Conservation (phyloP, 2,888 invertebrate species). For the Cyclophora albipunctata region DNA sequence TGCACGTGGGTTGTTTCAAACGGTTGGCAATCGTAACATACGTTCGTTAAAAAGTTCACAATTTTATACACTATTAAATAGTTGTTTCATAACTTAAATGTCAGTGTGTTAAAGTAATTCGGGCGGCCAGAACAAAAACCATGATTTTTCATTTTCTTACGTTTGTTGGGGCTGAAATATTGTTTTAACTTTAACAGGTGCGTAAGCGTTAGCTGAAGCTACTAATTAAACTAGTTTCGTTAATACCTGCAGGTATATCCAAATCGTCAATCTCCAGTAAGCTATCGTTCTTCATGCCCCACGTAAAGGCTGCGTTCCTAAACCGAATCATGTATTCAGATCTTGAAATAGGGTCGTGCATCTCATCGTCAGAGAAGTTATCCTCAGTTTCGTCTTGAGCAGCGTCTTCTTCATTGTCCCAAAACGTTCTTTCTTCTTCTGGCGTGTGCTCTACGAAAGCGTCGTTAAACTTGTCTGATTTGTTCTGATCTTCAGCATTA, state of each 20-base stretch:
- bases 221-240: background rate
- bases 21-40: no score
- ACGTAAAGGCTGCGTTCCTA: conserved; percentile 63
- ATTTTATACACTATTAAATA: no score
- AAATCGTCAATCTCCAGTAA: conserved; percentile 57
- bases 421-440: conserved; percentile 14
- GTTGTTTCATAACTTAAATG: no score
- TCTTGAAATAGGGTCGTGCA: conserved; percentile 21
- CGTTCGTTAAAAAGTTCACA: no score
- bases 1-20: no score
- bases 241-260: conserved; percentile 53
- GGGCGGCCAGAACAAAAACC: no score
- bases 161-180: no score
- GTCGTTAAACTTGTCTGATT: conserved; percentile 31
- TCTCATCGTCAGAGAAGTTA: conserved; percentile 45
- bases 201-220: no score
- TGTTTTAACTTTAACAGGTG: no score
- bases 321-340: conserved; percentile 48
- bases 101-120: no score
- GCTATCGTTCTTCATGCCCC: conserved; percentile 59
- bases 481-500: conserved; percentile 23
- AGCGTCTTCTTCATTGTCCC: conserved; percentile 25
- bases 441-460: conserved; percentile 17
- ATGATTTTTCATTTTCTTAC: no score
- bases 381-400: conserved; percentile 35